Evolutionary conservation across 2,113 vertebrate genomes (phyloP).

Genomic region (Seriola quinqueradiata): DNA sequence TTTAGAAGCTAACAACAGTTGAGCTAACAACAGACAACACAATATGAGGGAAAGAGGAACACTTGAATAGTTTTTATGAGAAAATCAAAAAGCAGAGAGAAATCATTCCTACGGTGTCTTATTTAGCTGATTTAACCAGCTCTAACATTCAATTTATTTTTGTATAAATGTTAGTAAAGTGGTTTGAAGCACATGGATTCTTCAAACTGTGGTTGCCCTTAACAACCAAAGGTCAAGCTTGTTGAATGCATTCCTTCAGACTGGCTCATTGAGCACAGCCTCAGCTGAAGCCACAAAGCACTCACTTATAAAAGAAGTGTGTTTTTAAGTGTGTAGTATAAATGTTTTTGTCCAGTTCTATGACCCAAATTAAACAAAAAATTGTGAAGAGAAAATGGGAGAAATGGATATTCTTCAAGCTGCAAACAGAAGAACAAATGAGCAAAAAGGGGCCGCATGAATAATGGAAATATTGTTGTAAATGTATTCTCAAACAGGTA

Average conservation of each 20-base stretch:
- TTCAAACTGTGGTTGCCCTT: slow-evolving; percentile 49
- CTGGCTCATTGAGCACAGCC: slow-evolving; percentile 2
- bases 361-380: not conserved
- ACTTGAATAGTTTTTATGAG: not conserved
- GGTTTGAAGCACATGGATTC: not conserved
- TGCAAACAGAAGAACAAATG: not conserved
- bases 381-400: not conserved
- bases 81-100: not conserved
- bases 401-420: not conserved
- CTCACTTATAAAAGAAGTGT: not conserved
- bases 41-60: not conserved
- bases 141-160: not conserved
- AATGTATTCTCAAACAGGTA: not conserved
- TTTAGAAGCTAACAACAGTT: not conserved
- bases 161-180: slow-evolving; percentile 7
- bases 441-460: not conserved
- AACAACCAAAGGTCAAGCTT: slow-evolving; percentile 56
- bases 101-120: not conserved
- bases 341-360: not conserved
- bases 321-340: slow-evolving; percentile 1
- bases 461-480: not conserved
- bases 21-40: not conserved
- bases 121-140: not conserved
- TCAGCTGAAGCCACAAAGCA: not conserved
- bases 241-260: slow-evolving; percentile 40